Evolutionary conservation across 2,888 invertebrate species (phyloP), one percentile per base, ranked within the genome.

Genomic region (Zhuqinia jingwanae): DNA sequence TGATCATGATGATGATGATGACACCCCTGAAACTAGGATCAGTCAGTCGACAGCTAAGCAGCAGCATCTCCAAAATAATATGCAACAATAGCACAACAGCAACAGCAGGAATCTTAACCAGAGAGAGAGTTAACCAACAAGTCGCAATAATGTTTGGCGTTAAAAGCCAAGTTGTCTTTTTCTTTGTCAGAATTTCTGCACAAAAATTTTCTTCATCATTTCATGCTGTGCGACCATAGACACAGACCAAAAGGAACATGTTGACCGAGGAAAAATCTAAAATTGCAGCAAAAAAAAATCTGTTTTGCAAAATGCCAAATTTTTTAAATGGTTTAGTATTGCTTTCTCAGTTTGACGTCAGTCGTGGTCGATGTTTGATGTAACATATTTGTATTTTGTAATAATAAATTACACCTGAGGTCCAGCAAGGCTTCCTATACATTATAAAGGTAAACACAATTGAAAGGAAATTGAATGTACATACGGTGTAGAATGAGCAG

Each of bases 11-110:
- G 50, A 50, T 50, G 75, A 75, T 53, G 75, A 75, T 77, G 77
- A 77, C 83, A 68, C 77, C 83, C 77, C 77, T 65, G 68, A 68
- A 65, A 63, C 60, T 56, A 68, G 82, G 82, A 73, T 75, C 53
- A 68, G 60, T 73, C 58, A 22, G n/a, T 53, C 22, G 25, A 60
- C 77, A 27, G 63, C 79, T 63, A 63, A 30, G 65, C 79, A 42
- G 30, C 50, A 53, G 22, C 22, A 27, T 68, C 13, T 45, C 3
- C 45, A n/a, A 17, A 22, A 58, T 20, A 22, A 3, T 20, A 20
- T 22, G 8, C 68, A 45, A 1, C 68, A 10, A 36, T 20, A 65
- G 45, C 68, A 50, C 68, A 68, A 68, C 22, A 68, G n/a, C 68
- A 80, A 30, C 53, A 58, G 83, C 70, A 65, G 80, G 76, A 82